Percentiles rank a stretch among this genome's conserved stretches.
phyloP scores from a whole-genome alignment of 1,140 invertebrate genomes.

The Drosophila neocordata region DNA sequence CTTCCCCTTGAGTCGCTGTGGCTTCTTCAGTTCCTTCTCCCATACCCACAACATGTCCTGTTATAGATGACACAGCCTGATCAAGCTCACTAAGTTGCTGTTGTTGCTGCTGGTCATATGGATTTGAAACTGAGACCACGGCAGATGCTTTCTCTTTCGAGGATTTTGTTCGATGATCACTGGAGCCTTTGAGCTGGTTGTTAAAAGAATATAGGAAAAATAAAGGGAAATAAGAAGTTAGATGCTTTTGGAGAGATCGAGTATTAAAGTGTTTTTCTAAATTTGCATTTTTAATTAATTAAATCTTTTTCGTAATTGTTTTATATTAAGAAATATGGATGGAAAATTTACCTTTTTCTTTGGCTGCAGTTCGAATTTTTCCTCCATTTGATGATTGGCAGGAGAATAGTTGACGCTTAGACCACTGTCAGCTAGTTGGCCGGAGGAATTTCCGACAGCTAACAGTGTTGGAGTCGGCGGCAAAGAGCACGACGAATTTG shows the following conservation, averaged over 20 bases:
- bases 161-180: conserved; percentile 67
- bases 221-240: too few relatives aligned
- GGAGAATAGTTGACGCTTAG: conserved; percentile 44
- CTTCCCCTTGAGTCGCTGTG: conserved; percentile 24
- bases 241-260: too few relatives aligned
- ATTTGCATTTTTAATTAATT: too few relatives aligned
- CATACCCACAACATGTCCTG: conserved; percentile 25
- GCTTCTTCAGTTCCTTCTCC: conserved; percentile 12
- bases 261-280: too few relatives aligned
- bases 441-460: neutral
- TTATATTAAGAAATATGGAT: too few relatives aligned
- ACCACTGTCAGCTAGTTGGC: conserved; percentile 22
- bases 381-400: conserved; percentile 42
- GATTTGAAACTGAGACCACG: conserved; percentile 5
- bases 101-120: conserved; percentile 54
- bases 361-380: conserved; percentile 50
- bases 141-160: conserved; percentile 50
- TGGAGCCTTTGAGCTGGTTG: conserved; percentile 48
- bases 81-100: conserved; percentile 67
- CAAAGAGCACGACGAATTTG: conserved; percentile 75
- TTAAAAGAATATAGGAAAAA: neutral
- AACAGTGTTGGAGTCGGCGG: conserved; percentile 63
- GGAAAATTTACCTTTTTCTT: conserved; percentile 63
- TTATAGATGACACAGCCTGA: conserved; percentile 76
- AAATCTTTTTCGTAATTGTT: too few relatives aligned